Evolutionary conservation across 2,113 vertebrate species (phyloP).

Genomic region (Pteronura brasiliensis): DNA sequence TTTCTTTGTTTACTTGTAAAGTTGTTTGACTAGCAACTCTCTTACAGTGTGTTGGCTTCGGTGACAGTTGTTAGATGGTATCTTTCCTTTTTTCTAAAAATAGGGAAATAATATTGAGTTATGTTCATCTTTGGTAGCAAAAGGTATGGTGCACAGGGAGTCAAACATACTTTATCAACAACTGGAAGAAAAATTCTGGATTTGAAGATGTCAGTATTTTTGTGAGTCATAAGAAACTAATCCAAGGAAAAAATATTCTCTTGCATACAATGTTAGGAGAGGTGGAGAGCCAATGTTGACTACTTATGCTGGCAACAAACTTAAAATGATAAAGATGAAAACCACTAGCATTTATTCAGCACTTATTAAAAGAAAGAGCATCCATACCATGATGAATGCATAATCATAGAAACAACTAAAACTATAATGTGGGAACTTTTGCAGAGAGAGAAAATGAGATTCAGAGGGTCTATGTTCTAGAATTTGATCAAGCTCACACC

Average conservation of each 20-base stretch:
- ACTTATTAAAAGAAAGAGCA: neutral
- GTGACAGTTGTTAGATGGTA: constrained; percentile 45
- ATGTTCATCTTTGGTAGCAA: constrained; percentile 53
- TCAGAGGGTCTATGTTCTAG: neutral
- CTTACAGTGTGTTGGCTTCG: constrained; percentile 4
- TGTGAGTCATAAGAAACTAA: constrained; percentile 36
- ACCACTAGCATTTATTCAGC: neutral
- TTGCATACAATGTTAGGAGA: neutral
- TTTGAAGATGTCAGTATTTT: constrained; percentile 48
- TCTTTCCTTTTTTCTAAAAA: constrained; percentile 53
- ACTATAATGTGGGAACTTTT: neutral
- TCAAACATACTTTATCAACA: neutral
- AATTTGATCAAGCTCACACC: neutral
- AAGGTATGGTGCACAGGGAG: neutral
- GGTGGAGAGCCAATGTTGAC: neutral
- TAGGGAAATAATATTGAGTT: constrained; percentile 50
- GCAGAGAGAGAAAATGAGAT: neutral
- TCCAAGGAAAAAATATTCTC: neutral
- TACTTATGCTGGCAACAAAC: neutral
- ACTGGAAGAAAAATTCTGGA: constrained; percentile 46
- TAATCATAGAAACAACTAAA: neutral
- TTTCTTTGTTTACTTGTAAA: neutral
- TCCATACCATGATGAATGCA: neutral
- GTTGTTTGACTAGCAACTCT: constrained; percentile 4
- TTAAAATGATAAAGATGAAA: neutral